A percentile compares a stretch with the other conserved stretches of the same genome.
phyloP scores from a whole-genome alignment of 1,140 invertebrate species.

The Helicoverpa armigera region DNA sequence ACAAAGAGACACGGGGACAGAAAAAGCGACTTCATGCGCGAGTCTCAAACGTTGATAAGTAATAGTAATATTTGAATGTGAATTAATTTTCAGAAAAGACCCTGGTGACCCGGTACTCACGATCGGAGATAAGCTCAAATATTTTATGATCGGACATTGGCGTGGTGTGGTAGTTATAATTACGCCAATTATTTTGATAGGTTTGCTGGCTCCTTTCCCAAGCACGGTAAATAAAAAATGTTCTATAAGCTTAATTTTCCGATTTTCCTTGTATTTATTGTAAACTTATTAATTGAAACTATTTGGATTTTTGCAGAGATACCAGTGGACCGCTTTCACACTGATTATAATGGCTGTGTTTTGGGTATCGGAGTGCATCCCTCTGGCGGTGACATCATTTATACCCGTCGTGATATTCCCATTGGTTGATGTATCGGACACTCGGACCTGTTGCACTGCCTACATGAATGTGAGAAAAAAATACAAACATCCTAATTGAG shows the following conservation, averaged over 20 bases:
- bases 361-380: slow-evolving; percentile 91
- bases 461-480: slow-evolving; percentile 83
- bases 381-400: slow-evolving; percentile 88
- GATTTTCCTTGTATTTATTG: neutral
- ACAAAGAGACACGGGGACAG: too few species aligned
- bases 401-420: slow-evolving; percentile 90
- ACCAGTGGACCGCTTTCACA: slow-evolving; percentile 87
- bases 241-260: neutral
- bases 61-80: too few species aligned
- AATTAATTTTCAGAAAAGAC: too few species aligned
- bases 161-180: slow-evolving; percentile 50
- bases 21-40: too few species aligned
- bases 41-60: too few species aligned
- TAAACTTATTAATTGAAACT: too few species aligned
- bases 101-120: neutral
- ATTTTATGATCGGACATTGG: slow-evolving; percentile 48
- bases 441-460: slow-evolving; percentile 73
- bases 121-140: slow-evolving; percentile 41
- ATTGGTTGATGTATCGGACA: slow-evolving; percentile 83
- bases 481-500: too few species aligned
- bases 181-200: slow-evolving; percentile 55
- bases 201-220: slow-evolving; percentile 50
- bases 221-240: slow-evolving; percentile 38
- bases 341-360: slow-evolving; percentile 89
- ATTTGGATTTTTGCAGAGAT: slow-evolving; percentile 49